phyloP scores from a whole-genome alignment of 1,140 invertebrate species.

The Atta cephalotes region DNA sequence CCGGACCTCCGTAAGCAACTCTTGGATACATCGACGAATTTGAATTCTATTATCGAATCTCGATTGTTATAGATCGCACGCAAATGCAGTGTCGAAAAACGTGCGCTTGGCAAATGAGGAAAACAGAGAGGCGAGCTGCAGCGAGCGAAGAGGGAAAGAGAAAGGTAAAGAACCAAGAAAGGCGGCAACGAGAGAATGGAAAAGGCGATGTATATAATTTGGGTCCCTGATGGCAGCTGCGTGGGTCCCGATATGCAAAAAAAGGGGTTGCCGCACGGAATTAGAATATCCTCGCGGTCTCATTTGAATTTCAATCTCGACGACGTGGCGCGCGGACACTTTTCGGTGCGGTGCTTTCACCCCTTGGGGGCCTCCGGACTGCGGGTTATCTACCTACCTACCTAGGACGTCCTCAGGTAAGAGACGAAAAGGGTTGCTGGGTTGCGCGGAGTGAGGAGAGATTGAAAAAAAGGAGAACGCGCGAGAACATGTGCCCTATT shows the following conservation, averaged over 20 bases:
- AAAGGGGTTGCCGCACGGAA: slow-evolving; percentile 84
- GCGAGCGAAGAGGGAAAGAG: slow-evolving; percentile 36
- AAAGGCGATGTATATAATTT: slow-evolving; percentile 76
- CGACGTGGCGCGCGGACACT: slow-evolving; percentile 70
- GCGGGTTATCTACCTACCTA: slow-evolving; percentile 58
- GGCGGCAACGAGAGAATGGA: slow-evolving; percentile 53
- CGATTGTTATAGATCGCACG: slow-evolving; percentile 74
- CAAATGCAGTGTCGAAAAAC: slow-evolving; percentile 36
- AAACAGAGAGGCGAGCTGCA: slow-evolving; percentile 20
- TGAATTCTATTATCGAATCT: slow-evolving; percentile 66
- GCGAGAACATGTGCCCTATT: slow-evolving; percentile 75
- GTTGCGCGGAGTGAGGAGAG: slow-evolving; percentile 64
- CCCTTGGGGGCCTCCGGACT: slow-evolving; percentile 56
- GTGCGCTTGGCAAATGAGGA: slow-evolving; percentile 29
- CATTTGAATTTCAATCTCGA: slow-evolving; percentile 86
- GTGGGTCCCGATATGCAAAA: slow-evolving; percentile 84
- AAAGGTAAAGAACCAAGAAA: slow-evolving; percentile 33
- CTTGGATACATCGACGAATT: slow-evolving; percentile 65
- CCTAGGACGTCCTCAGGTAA: slow-evolving; percentile 74
- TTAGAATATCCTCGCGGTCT: slow-evolving; percentile 87
- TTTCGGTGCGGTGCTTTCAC: slow-evolving; percentile 68
- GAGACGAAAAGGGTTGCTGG: slow-evolving; percentile 74
- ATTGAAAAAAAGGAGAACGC: slow-evolving; percentile 65
- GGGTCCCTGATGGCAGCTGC: slow-evolving; percentile 73
- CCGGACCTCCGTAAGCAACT: slow-evolving; percentile 38